These are phyloP conservation scores for Tineola bisselliella DNA, from an alignment of 2,888 invertebrate genomes.

Conservation along the genomic window DNA sequence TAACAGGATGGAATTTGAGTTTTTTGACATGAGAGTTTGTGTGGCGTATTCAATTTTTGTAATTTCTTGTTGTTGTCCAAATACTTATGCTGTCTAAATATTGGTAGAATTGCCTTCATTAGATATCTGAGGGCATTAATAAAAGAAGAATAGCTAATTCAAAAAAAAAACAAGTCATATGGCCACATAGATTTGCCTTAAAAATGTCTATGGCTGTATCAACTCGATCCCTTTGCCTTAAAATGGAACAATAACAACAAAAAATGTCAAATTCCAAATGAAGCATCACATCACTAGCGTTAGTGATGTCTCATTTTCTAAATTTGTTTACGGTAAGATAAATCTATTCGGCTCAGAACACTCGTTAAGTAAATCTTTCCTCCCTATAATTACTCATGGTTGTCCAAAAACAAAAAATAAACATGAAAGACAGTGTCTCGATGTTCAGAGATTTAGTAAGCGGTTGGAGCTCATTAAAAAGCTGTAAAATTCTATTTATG, in stretches of 20 bases:
- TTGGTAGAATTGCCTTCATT: no score
- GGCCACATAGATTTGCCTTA: no score
- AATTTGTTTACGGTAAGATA: slow-evolving; percentile 61
- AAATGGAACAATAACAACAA: neutral
- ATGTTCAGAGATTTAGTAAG: slow-evolving; percentile 51
- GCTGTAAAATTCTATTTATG: slow-evolving; percentile 45
- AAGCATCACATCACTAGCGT: slow-evolving; percentile 16
- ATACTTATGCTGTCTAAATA: no score
- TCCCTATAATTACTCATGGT: neutral
- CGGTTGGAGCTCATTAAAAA: slow-evolving; percentile 59
- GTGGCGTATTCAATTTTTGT: no score
- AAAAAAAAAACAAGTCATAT: no score
- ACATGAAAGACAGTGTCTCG: slow-evolving; percentile 54
- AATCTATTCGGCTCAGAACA: slow-evolving; percentile 28
- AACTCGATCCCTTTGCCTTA: no score
- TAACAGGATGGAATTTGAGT: no score
- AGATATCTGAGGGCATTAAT: no score
- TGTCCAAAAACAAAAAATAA: slow-evolving; percentile 24
- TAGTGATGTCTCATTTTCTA: slow-evolving; percentile 65
- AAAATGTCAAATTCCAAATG: neutral
- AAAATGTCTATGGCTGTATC: no score
- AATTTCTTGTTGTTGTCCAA: no score
- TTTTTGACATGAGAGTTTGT: no score
- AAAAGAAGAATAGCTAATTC: no score
- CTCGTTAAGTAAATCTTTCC: slow-evolving; percentile 1